phyloP scores from a whole-genome alignment of 2,797 vertebrate genomes.

The Antennarius maculatus region DNA sequence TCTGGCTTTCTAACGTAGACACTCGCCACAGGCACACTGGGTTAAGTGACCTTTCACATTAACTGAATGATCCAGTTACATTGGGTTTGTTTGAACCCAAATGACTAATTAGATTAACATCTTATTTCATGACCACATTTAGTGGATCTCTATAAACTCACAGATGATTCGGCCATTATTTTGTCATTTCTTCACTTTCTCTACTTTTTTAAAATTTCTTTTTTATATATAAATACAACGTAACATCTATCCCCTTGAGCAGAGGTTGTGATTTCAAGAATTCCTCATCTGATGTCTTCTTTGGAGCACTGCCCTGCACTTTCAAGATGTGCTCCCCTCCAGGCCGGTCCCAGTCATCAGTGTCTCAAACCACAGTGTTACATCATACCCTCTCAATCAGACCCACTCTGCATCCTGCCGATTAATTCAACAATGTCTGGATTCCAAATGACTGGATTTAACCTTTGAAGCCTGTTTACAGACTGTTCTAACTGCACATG shows the following conservation, averaged over 20 bases:
- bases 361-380: slow-evolving; percentile 54
- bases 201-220: background rate
- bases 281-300: slow-evolving; percentile 68
- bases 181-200: slow-evolving; percentile 23
- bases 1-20: slow-evolving; percentile 65
- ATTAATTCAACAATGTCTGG: slow-evolving; percentile 59
- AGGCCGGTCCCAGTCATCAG: slow-evolving; percentile 61
- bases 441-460: slow-evolving; percentile 51
- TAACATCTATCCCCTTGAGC: slow-evolving; percentile 62
- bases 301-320: slow-evolving; percentile 61
- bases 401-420: slow-evolving; percentile 39
- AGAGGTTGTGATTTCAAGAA: slow-evolving; percentile 61
- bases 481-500: slow-evolving; percentile 3
- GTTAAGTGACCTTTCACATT: slow-evolving; percentile 84
- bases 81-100: slow-evolving; percentile 78
- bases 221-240: slow-evolving; percentile 54
- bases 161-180: slow-evolving; percentile 47
- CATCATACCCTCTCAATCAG: slow-evolving; percentile 65
- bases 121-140: slow-evolving; percentile 70
- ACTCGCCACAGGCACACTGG: slow-evolving; percentile 72
- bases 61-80: slow-evolving; percentile 81
- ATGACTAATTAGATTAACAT: slow-evolving; percentile 81
- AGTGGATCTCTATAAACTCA: slow-evolving; percentile 62
- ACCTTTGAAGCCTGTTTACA: slow-evolving; percentile 55
- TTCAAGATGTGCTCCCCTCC: slow-evolving; percentile 58